Conservation (phyloP, 1,140 invertebrate genomes). For the Caenorhabditis tropicalis region DNA sequence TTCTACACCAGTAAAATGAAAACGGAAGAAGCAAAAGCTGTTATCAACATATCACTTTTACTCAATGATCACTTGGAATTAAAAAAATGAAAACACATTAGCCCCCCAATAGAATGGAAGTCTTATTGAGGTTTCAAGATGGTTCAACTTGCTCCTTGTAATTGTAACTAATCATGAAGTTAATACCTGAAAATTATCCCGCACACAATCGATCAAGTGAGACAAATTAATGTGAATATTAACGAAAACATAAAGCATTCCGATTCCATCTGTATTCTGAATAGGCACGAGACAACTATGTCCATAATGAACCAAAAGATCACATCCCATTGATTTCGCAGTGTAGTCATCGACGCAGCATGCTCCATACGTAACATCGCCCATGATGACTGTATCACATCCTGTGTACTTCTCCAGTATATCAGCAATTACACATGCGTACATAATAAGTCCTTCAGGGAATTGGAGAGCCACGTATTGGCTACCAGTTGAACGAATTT, state of each 20-base stretch:
- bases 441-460: constrained; percentile 91
- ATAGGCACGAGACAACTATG: constrained; percentile 97
- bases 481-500: constrained; percentile 82
- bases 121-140: constrained; percentile 74
- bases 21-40: too few relatives aligned
- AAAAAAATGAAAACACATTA: too few relatives aligned
- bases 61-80: too few relatives aligned
- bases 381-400: constrained; percentile 95
- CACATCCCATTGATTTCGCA: constrained; percentile 83
- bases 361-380: constrained; percentile 95
- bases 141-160: neutral
- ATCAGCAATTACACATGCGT: constrained; percentile 89
- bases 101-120: too few relatives aligned
- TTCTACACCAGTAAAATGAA: too few relatives aligned
- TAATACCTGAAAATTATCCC: constrained; percentile 3
- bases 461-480: constrained; percentile 92
- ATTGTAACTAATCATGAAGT: too few relatives aligned
- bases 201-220: constrained; percentile 88
- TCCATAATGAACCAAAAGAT: constrained; percentile 95
- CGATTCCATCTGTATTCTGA: constrained; percentile 85
- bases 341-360: constrained; percentile 99
- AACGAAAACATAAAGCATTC: constrained; percentile 95
- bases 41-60: too few relatives aligned
- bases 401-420: constrained; percentile 91
- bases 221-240: constrained; percentile 84